Percentiles rank a stretch among this genome's conserved stretches.
These are phyloP conservation scores for Burhinus oedicnemus DNA, from an alignment of 2,113 vertebrate genomes.

Conservation along the genomic window DNA sequence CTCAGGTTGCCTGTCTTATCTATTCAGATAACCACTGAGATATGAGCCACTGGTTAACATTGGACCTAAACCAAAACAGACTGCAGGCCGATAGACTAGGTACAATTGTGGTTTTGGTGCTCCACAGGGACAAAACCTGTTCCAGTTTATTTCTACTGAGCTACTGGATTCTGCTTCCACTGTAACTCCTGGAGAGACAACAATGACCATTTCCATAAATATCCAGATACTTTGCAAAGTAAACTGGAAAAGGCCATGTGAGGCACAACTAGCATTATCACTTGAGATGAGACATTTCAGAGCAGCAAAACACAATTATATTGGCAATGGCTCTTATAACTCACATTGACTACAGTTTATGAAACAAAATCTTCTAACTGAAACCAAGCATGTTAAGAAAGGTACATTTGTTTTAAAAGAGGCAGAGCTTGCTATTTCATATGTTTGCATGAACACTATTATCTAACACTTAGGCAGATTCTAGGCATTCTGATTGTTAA, in stretches of 20 bases:
- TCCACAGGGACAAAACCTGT: background rate
- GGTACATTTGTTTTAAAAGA: background rate
- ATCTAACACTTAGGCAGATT: background rate
- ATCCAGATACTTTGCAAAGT: background rate
- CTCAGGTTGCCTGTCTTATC: background rate
- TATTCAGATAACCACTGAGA: background rate
- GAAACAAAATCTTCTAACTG: background rate
- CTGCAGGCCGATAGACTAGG: background rate
- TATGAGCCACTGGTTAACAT: background rate
- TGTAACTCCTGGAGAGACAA: background rate
- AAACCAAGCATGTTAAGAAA: background rate
- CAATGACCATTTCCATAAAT: background rate
- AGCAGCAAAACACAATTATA: background rate
- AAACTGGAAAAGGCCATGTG: fast-evolving
- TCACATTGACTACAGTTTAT: background rate
- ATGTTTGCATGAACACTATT: background rate
- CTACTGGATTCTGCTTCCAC: background rate
- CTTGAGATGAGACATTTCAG: background rate
- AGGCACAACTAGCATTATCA: background rate
- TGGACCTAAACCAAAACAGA: background rate
- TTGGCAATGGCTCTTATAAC: background rate
- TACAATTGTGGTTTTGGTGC: background rate
- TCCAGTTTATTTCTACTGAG: background rate
- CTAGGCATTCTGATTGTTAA: background rate
- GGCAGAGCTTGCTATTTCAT: background rate